These are phyloP conservation scores for Glyptemys insculpta DNA, from an alignment of 2,797 vertebrate species.

Conservation along the genomic window DNA sequence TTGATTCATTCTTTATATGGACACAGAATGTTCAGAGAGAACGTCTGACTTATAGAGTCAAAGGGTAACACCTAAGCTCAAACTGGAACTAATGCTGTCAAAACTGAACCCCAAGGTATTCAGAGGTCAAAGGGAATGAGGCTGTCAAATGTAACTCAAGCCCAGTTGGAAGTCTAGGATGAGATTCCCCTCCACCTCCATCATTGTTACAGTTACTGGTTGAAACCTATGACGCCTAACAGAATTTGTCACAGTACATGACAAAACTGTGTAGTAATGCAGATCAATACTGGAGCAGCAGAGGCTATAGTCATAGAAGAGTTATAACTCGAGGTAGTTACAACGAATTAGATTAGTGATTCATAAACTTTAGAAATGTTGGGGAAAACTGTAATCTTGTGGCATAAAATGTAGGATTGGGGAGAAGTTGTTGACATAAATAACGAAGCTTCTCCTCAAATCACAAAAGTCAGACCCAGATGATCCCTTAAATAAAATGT, in stretches of 20 bases:
- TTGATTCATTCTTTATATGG: conserved; percentile 13
- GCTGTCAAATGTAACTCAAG: background rate
- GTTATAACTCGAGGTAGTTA: background rate
- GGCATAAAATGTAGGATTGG: background rate
- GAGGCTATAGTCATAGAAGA: fast-evolving
- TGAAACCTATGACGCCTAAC: background rate
- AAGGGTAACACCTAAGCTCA: background rate
- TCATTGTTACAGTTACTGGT: background rate
- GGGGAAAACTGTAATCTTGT: background rate
- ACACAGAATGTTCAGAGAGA: background rate
- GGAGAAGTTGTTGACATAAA: background rate
- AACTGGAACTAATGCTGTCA: background rate
- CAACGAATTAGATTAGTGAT: background rate
- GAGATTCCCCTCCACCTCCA: background rate
- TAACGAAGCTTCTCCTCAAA: background rate
- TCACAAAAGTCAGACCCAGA: background rate
- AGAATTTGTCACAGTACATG: background rate
- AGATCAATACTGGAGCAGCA: background rate
- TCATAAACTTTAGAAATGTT: background rate
- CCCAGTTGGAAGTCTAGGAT: background rate
- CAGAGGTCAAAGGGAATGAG: background rate
- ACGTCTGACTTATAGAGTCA: fast-evolving
- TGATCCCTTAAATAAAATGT: background rate
- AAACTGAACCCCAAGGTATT: background rate
- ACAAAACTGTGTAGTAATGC: background rate